Percentiles rank a stretch among this genome's conserved stretches.
Conservation (phyloP, 2,888 invertebrate genomes). For the Coecobrya sp. region DNA sequence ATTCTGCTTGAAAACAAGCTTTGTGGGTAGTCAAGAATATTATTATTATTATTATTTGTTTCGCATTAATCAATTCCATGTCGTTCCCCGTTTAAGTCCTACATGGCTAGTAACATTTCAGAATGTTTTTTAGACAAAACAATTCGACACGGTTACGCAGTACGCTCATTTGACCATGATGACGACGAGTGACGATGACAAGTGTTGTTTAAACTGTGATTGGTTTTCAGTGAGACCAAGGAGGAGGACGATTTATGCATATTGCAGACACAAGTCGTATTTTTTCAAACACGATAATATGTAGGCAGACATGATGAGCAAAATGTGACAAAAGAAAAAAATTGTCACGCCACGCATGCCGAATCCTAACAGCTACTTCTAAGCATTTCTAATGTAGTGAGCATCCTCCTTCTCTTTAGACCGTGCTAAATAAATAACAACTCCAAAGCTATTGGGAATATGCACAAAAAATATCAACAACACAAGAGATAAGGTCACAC, state of each 20-base stretch:
- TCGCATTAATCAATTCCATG: not conserved
- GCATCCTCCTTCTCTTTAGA: not conserved
- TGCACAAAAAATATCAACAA: not conserved
- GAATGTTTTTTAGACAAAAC: no score
- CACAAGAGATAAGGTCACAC: not conserved
- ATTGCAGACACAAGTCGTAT: not conserved
- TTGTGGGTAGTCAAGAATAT: no score
- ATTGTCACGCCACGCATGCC: conserved; percentile 2
- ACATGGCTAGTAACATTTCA: no score
- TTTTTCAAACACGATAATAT: not conserved
- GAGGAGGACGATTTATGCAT: conserved; percentile 43
- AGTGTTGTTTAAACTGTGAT: conserved; percentile 13
- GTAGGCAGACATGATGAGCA: not conserved
- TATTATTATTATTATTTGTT: not conserved
- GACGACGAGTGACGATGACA: not conserved
- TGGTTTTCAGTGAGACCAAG: conserved; percentile 53
- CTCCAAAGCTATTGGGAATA: not conserved
- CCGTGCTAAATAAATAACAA: conserved; percentile 28
- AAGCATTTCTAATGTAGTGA: not conserved
- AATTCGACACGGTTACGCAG: no score
- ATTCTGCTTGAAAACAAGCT: no score
- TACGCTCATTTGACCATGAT: not conserved
- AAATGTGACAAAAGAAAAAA: conserved; percentile 13
- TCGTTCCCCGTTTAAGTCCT: no score
- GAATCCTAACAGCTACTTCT: not conserved